These are phyloP conservation scores for Plebejus anna DNA, from an alignment of 2,888 invertebrate genomes.

Conservation along the genomic window DNA sequence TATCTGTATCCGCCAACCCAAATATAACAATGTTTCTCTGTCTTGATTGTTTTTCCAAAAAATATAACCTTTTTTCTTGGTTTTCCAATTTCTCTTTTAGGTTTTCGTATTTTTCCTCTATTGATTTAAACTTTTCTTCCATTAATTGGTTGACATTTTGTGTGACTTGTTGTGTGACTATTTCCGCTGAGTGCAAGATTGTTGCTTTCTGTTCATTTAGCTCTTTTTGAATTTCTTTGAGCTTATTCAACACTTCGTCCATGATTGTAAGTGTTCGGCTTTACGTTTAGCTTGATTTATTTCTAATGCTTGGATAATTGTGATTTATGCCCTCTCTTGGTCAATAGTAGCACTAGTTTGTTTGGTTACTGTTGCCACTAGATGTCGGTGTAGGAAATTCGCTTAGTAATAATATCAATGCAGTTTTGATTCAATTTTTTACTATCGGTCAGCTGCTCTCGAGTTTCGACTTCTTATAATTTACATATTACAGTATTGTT, in stretches of 20 bases:
- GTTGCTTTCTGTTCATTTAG: slow-evolving; percentile 29
- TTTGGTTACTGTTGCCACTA: too few species aligned
- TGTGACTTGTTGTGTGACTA: not conserved
- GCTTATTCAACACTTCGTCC: slow-evolving; percentile 26
- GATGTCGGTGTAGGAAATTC: too few species aligned
- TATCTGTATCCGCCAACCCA: slow-evolving; percentile 25
- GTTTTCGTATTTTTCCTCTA: slow-evolving; percentile 1
- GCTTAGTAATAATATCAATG: too few species aligned
- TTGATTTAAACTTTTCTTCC: slow-evolving; percentile 29
- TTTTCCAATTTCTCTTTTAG: not conserved
- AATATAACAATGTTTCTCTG: slow-evolving; percentile 28
- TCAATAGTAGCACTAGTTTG: too few species aligned
- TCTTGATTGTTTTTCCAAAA: slow-evolving; percentile 27
- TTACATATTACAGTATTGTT: too few species aligned
- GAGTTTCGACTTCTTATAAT: too few species aligned
- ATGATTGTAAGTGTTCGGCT: not conserved
- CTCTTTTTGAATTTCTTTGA: slow-evolving; percentile 29
- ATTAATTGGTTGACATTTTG: slow-evolving; percentile 29
- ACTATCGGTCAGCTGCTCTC: too few species aligned
- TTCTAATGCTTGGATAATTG: too few species aligned
- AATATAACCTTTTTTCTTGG: slow-evolving; percentile 30
- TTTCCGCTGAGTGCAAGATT: slow-evolving; percentile 7
- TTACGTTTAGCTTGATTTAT: too few species aligned
- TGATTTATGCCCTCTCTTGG: too few species aligned
- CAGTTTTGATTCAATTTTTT: too few species aligned